A percentile compares a stretch with the other conserved stretches of the same genome.
Conservation (phyloP, 2,113 vertebrate species). For the Haplochromis vanheusdeni region DNA sequence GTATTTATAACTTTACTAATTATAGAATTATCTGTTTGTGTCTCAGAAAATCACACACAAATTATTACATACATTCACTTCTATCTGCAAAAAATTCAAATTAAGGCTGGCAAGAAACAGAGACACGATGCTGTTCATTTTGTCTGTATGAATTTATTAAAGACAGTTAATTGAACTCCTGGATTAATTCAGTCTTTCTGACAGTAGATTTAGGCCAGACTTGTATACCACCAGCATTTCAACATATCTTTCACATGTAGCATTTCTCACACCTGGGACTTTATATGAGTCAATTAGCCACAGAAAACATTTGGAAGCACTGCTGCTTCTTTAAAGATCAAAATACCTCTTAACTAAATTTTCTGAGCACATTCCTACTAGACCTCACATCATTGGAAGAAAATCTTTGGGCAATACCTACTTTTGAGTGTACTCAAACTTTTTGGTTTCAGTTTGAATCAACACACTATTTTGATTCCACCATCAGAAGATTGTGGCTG, state of each 20-base stretch:
- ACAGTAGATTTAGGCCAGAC: background rate
- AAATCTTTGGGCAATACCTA: background rate
- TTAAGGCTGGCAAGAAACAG: background rate
- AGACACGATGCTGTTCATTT: background rate
- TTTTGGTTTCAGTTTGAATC: background rate
- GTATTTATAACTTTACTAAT: background rate
- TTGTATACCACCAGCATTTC: background rate
- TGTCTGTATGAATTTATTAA: background rate
- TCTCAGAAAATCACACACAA: background rate
- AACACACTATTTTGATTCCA: background rate
- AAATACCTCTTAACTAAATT: background rate
- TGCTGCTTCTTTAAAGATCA: background rate
- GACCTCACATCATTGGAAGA: background rate
- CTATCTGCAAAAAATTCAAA: background rate
- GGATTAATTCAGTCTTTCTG: background rate
- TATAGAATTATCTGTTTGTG: background rate
- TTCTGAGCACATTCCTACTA: background rate
- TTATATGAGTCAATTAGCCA: background rate
- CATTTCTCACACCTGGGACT: background rate
- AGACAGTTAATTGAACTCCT: background rate
- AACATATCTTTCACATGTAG: background rate
- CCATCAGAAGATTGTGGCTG: background rate
- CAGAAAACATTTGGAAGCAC: background rate
- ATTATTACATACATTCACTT: background rate
- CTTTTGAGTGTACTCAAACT: rapidly evolving